Evolutionary conservation across 2,797 vertebrate genomes (phyloP).

Genomic region (Meriones psammophilus): DNA sequence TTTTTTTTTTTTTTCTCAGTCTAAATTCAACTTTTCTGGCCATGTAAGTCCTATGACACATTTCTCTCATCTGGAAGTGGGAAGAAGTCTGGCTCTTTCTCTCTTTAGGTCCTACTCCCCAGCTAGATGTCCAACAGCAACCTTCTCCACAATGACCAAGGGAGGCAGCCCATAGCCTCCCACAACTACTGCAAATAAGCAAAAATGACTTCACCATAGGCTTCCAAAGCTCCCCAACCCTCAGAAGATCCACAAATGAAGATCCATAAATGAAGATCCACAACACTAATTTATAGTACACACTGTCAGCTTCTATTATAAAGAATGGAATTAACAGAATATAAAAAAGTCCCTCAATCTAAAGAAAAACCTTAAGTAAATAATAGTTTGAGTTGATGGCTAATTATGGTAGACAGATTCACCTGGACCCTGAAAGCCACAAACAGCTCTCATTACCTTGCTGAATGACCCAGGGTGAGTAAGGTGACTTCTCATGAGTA

Average conservation of each 20-base stretch:
- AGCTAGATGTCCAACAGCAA: too few species aligned
- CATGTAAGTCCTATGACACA: background rate
- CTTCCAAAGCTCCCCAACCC: background rate
- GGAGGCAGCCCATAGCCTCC: background rate
- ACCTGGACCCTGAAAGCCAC: background rate
- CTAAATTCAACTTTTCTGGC: background rate
- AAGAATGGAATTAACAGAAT: background rate
- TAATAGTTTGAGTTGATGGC: background rate
- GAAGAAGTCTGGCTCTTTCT: background rate
- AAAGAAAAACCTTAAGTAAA: slow-evolving; percentile 27
- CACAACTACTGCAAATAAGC: background rate
- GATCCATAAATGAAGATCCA: background rate
- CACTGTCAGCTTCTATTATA: background rate
- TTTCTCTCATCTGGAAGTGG: background rate
- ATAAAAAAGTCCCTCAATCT: background rate
- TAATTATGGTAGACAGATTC: background rate
- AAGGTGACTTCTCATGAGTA: background rate
- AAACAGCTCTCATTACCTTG: background rate
- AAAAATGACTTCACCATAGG: background rate
- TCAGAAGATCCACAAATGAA: background rate
- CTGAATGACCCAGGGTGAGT: background rate
- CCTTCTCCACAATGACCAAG: background rate
- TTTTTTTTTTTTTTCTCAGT: background rate
- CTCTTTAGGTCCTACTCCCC: background rate
- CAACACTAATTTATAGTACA: background rate